A percentile compares a stretch with the other conserved stretches of the same genome.
These are phyloP conservation scores for Sorex fumeus DNA, from an alignment of 2,113 vertebrate genomes.

Conservation along the genomic window DNA sequence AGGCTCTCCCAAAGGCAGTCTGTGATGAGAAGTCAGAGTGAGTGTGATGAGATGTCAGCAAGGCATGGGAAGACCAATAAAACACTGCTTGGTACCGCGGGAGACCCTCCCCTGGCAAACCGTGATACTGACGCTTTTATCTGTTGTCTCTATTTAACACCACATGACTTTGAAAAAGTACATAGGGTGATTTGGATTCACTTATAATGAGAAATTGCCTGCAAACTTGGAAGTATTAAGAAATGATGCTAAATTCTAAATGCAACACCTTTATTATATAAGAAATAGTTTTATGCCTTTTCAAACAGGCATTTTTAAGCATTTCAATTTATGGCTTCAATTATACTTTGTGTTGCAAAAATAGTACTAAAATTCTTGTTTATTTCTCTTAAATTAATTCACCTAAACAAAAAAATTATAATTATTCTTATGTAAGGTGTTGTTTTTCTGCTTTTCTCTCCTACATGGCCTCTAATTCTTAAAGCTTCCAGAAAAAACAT, in stretches of 20 bases:
- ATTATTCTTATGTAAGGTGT: conserved; percentile 35
- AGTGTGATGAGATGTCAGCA: neutral
- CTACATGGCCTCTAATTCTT: conserved; percentile 51
- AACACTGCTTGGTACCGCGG: neutral
- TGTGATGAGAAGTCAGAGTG: neutral
- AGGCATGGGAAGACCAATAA: neutral
- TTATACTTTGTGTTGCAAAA: neutral
- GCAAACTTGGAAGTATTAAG: neutral
- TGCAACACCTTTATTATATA: neutral
- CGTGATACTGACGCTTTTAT: neutral
- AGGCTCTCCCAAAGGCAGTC: neutral
- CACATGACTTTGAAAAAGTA: neutral
- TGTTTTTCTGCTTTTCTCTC: conserved; percentile 19
- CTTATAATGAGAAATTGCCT: neutral
- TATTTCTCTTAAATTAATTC: conserved; percentile 31
- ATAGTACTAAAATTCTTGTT: conserved; percentile 40
- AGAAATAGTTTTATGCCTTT: conserved; percentile 2
- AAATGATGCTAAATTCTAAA: neutral
- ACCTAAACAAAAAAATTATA: conserved; percentile 35
- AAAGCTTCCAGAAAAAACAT: conserved; percentile 61
- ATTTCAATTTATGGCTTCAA: conserved; percentile 7
- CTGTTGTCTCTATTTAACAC: neutral
- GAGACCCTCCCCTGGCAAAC: neutral
- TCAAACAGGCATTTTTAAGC: neutral
- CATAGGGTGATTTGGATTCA: neutral